Evolutionary conservation across 2,113 vertebrate species (phyloP).

Genomic region (Menura novaehollandiae): DNA sequence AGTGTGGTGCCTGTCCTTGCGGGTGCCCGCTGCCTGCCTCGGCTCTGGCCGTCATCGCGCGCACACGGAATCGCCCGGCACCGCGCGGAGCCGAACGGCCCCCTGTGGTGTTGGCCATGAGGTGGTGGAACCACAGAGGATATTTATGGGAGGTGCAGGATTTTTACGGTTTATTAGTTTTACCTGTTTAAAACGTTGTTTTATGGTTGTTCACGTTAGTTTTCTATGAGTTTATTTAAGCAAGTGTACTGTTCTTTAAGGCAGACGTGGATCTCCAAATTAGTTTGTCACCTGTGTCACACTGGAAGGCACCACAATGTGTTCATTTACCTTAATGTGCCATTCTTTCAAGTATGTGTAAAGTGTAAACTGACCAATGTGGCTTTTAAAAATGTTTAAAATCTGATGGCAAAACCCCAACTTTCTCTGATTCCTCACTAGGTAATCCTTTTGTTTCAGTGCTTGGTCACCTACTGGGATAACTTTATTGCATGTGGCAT

Average conservation of each 20-base stretch:
- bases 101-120: neutral
- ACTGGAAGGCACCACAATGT: neutral
- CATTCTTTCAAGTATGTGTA: neutral
- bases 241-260: neutral
- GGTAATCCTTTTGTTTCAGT: neutral
- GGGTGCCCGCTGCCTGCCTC: neutral
- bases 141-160: neutral
- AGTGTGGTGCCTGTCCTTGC: neutral
- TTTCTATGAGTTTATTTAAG: slow-evolving; percentile 24
- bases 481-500: neutral
- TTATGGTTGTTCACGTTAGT: neutral
- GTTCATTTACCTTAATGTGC: neutral
- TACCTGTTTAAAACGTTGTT: neutral
- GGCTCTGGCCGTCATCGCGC: neutral
- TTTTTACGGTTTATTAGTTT: neutral
- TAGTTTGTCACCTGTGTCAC: neutral
- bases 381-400: neutral
- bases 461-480: neutral
- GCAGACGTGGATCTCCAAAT: neutral
- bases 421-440: neutral
- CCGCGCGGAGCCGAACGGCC: neutral
- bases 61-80: fast-evolving
- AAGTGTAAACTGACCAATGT: neutral
- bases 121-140: neutral
- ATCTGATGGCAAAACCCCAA: neutral